Evolutionary conservation across 2,888 invertebrate species (phyloP).

Genomic region (Tridacna gigas): DNA sequence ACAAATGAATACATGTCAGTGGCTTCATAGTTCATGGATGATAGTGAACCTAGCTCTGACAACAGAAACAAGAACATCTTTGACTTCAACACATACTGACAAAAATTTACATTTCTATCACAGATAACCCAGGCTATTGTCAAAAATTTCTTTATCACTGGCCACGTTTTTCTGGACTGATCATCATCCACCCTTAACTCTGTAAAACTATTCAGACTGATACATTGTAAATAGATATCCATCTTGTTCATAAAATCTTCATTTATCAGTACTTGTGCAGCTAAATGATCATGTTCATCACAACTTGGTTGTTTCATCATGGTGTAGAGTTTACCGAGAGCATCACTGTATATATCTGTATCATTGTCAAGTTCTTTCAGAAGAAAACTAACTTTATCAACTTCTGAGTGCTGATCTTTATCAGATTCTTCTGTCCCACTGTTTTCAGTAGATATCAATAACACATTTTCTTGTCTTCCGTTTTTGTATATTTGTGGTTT

Average conservation of each 20-base stretch:
- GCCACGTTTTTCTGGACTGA: slow-evolving; percentile 62
- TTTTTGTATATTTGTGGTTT: too few relatives aligned
- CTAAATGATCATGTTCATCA: neutral
- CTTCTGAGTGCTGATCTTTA: neutral
- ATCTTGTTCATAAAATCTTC: slow-evolving; percentile 31
- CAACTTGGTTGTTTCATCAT: neutral
- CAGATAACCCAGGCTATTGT: slow-evolving; percentile 80
- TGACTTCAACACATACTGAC: slow-evolving; percentile 70
- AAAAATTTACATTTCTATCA: slow-evolving; percentile 74
- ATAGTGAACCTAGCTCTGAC: slow-evolving; percentile 41
- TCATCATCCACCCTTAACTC: slow-evolving; percentile 59
- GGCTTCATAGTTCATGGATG: slow-evolving; percentile 19
- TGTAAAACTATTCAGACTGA: slow-evolving; percentile 8
- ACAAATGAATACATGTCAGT: slow-evolving; percentile 49
- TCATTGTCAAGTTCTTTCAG: slow-evolving; percentile 6
- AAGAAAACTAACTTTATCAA: slow-evolving; percentile 13
- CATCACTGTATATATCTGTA: neutral
- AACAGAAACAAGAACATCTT: slow-evolving; percentile 48
- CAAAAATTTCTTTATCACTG: slow-evolving; percentile 71
- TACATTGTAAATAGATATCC: slow-evolving; percentile 24
- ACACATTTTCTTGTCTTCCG: too few relatives aligned
- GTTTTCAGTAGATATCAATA: too few relatives aligned
- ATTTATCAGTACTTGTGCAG: slow-evolving; percentile 1
- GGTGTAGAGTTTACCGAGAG: slow-evolving; percentile 5
- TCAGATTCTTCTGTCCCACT: too few relatives aligned